Conservation (phyloP, 1,140 invertebrate genomes). For the Drosophila takahashii region DNA sequence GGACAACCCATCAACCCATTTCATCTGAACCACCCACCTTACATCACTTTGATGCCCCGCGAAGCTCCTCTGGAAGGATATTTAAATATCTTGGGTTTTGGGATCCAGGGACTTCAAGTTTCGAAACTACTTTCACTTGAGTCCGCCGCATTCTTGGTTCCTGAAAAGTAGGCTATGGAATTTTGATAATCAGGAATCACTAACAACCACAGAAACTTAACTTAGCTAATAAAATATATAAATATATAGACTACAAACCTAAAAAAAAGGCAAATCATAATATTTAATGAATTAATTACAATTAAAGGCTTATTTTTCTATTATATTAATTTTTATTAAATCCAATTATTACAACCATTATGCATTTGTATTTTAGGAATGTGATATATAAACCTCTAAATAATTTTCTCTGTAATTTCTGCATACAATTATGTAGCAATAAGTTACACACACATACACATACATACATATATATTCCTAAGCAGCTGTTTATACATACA, state of each 20-base stretch:
- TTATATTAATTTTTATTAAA: too few species aligned
- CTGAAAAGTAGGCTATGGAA: conserved; percentile 40
- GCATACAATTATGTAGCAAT: neutral
- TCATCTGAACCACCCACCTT: neutral
- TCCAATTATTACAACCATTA: too few species aligned
- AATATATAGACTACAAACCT: too few species aligned
- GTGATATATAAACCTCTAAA: neutral
- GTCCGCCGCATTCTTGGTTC: neutral
- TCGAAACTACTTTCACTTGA: neutral
- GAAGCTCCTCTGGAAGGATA: neutral
- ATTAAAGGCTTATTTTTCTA: too few species aligned
- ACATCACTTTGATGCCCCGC: conserved; percentile 12
- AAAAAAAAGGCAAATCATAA: too few species aligned
- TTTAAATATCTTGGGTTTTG: conserved; percentile 5
- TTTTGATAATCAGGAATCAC: conserved; percentile 4
- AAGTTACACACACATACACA: too few species aligned
- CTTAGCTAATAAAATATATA: too few species aligned
- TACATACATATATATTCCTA: too few species aligned
- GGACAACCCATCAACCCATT: neutral
- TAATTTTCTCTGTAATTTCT: neutral
- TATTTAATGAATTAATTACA: too few species aligned
- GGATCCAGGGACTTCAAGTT: too few species aligned
- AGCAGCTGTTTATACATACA: too few species aligned
- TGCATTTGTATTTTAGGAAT: neutral
- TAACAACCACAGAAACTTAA: too few species aligned